Evolutionary conservation across 2,797 vertebrate species (phyloP).

Genomic region (Monodelphis domestica): DNA sequence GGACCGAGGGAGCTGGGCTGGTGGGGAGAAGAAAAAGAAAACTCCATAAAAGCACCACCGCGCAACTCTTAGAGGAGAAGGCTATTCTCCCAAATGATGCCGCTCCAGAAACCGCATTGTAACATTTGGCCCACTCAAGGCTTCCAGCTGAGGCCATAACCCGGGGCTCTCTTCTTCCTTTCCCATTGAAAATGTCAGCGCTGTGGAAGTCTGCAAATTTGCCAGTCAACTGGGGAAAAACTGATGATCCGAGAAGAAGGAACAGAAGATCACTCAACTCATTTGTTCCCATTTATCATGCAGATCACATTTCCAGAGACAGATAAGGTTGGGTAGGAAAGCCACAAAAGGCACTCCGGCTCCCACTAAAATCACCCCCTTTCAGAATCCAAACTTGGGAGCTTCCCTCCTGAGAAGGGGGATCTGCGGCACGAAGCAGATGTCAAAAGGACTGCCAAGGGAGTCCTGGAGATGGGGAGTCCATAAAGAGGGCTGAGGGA

Average conservation of each 20-base stretch:
- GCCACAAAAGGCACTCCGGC: constrained; percentile 62
- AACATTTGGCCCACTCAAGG: constrained; percentile 38
- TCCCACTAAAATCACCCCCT: constrained; percentile 71
- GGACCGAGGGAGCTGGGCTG: constrained; percentile 30
- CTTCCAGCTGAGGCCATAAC: constrained; percentile 61
- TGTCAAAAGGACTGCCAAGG: constrained; percentile 67
- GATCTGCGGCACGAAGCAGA: constrained; percentile 54
- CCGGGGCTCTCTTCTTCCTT: constrained; percentile 56
- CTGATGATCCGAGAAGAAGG: constrained; percentile 66
- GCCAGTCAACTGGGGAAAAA: constrained; percentile 56
- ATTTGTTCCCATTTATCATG: constrained; percentile 60
- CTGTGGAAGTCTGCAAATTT: constrained; percentile 62
- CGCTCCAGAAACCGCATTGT: constrained; percentile 11
- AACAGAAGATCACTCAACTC: constrained; percentile 57
- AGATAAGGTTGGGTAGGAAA: constrained; percentile 64
- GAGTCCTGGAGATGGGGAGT: constrained; percentile 46
- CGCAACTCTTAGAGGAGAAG: constrained; percentile 36
- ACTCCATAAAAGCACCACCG: constrained; percentile 33
- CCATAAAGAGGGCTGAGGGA: constrained; percentile 44
- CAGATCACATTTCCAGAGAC: constrained; percentile 69
- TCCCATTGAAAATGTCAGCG: constrained; percentile 55
- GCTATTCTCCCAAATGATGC: constrained; percentile 38
- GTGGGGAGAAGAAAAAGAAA: constrained; percentile 26
- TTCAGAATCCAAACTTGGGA: constrained; percentile 60
- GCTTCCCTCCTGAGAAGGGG: constrained; percentile 63